phyloP scores from a whole-genome alignment of 2,113 vertebrate species.

The Pimephales promelas region DNA sequence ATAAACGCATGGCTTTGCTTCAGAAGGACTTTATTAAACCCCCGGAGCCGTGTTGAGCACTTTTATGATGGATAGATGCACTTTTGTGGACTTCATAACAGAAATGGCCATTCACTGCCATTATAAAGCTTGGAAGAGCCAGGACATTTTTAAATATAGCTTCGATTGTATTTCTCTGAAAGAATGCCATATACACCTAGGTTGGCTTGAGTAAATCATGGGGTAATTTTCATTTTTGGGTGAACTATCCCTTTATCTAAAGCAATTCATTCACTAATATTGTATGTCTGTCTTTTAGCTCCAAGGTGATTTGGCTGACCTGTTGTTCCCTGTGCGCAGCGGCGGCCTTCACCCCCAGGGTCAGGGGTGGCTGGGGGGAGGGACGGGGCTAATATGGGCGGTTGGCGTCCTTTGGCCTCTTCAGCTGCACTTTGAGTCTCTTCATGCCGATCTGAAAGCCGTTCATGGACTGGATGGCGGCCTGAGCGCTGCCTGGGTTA shows the following conservation, averaged over 20 bases:
- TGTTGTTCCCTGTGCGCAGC: constrained; percentile 71
- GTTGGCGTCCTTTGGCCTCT: constrained; percentile 98
- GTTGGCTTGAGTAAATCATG: too few relatives aligned
- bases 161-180: too few relatives aligned
- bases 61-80: too few relatives aligned
- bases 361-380: constrained; percentile 63
- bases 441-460: constrained; percentile 99
- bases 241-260: neutral
- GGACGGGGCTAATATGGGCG: constrained; percentile 90
- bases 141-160: too few relatives aligned
- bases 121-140: too few relatives aligned
- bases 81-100: too few relatives aligned
- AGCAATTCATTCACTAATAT: neutral
- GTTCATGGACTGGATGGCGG: constrained; percentile 99
- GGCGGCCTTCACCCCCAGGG: constrained; percentile 70
- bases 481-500: constrained; percentile 98
- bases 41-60: too few relatives aligned
- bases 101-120: too few relatives aligned
- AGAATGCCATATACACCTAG: too few relatives aligned
- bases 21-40: too few relatives aligned
- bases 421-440: constrained; percentile 99
- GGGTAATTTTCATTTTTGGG: too few relatives aligned
- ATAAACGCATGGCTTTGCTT: too few relatives aligned
- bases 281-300: neutral
- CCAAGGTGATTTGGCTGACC: constrained; percentile 57